Percentiles rank a stretch among this genome's conserved stretches.
Evolutionary conservation across 2,113 vertebrate genomes (phyloP).

Genomic region (Narcine bancroftii): DNA sequence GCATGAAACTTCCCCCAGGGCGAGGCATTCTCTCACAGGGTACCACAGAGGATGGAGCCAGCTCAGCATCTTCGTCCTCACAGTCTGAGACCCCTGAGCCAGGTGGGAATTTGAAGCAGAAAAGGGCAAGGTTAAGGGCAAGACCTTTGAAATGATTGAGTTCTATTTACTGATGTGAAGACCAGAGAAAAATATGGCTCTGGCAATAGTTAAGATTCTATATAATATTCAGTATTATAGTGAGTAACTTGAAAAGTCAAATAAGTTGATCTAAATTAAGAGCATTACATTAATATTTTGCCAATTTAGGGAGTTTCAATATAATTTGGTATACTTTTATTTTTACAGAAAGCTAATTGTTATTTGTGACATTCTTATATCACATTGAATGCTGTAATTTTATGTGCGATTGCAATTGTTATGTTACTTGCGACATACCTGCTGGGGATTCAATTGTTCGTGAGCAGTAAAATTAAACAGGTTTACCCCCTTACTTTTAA

Average conservation of each 20-base stretch:
- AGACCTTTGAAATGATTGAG: constrained; percentile 60
- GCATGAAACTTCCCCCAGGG: constrained; percentile 95
- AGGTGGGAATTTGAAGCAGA: constrained; percentile 72
- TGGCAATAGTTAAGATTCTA: constrained; percentile 65
- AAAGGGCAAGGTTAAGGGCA: constrained; percentile 54
- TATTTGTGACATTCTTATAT: constrained; percentile 5
- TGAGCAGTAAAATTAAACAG: constrained; percentile 70
- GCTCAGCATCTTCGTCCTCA: constrained; percentile 90
- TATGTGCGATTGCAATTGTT: neutral
- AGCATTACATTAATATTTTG: neutral
- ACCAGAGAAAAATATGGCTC: constrained; percentile 60
- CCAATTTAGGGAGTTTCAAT: constrained; percentile 15
- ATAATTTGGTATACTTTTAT: neutral
- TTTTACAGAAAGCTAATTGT: neutral
- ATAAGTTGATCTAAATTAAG: neutral
- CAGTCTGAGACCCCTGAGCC: constrained; percentile 95
- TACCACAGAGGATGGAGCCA: constrained; percentile 80
- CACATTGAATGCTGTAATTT: neutral
- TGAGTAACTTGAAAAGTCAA: constrained; percentile 1
- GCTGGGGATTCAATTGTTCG: constrained; percentile 54
- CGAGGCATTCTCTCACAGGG: constrained; percentile 84
- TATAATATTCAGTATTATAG: constrained; percentile 32
- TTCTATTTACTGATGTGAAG: constrained; percentile 55
- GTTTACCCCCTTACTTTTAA: constrained; percentile 78
- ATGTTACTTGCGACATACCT: neutral